These are phyloP conservation scores for Mycetomoellerius zeteki DNA, from an alignment of 1,140 invertebrate species.

Conservation along the genomic window DNA sequence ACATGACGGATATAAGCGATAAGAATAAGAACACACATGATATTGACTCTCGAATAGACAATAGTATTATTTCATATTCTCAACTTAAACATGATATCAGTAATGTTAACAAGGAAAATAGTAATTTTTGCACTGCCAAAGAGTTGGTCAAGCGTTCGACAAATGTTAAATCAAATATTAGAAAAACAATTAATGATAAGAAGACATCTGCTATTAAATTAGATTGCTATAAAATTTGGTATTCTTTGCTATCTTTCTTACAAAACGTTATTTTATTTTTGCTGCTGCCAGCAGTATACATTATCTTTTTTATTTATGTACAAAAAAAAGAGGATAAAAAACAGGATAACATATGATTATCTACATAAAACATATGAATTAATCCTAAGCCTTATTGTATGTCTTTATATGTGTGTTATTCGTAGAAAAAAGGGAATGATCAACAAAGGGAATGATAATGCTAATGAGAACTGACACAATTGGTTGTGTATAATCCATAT, in stretches of 20 bases:
- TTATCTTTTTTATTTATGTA: slow-evolving; percentile 66
- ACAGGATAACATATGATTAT: neutral
- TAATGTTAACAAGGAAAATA: slow-evolving; percentile 11
- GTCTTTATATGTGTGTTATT: too few relatives aligned
- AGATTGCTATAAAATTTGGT: neutral
- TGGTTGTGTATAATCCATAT: too few relatives aligned
- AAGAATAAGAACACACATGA: slow-evolving; percentile 1
- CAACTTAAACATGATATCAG: neutral
- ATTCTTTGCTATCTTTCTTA: slow-evolving; percentile 30
- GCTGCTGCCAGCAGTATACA: slow-evolving; percentile 63
- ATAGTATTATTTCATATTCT: neutral
- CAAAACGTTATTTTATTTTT: slow-evolving; percentile 69
- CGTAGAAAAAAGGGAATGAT: too few relatives aligned
- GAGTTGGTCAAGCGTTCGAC: neutral
- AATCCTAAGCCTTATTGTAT: neutral
- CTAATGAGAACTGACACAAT: too few relatives aligned
- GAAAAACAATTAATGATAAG: neutral
- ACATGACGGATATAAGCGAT: neutral
- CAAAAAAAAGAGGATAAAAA: slow-evolving; percentile 42
- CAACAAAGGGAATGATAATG: too few relatives aligned
- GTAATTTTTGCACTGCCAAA: neutral
- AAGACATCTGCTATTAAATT: neutral
- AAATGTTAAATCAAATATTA: neutral
- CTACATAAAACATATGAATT: neutral
- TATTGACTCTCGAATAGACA: neutral